phyloP scores from a whole-genome alignment of 2,888 invertebrate species.

The Pristionchus entomophagus region DNA sequence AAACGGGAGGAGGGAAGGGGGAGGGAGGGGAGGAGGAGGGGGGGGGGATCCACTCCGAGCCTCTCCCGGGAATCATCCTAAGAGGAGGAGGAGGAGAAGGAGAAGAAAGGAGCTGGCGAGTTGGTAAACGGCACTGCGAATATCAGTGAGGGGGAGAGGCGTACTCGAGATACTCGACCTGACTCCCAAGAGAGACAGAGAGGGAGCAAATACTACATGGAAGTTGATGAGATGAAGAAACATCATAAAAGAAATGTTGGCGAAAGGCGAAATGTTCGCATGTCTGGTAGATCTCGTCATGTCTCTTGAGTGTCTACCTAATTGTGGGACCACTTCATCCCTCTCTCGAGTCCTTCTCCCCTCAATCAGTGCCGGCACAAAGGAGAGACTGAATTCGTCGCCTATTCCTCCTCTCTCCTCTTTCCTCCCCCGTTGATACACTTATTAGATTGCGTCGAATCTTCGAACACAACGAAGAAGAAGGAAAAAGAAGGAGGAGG shows the following conservation, averaged over 20 bases:
- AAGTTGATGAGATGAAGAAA: not conserved
- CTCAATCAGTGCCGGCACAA: slow-evolving; percentile 35
- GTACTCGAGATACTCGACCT: not conserved
- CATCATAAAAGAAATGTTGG: too few relatives aligned
- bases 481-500: not conserved
- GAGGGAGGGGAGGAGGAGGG: not conserved
- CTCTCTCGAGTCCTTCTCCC: not conserved
- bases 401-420: not conserved
- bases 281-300: too few relatives aligned
- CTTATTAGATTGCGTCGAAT: slow-evolving; percentile 22
- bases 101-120: not conserved
- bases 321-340: slow-evolving; percentile 16
- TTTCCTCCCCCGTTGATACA: slow-evolving; percentile 13
- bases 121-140: not conserved
- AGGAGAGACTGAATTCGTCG: not conserved
- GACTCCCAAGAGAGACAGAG: not conserved
- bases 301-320: not conserved
- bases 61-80: slow-evolving; percentile 30
- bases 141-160: not conserved
- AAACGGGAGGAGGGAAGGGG: not conserved
- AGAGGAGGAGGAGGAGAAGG: not conserved
- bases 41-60: not conserved
- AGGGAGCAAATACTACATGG: not conserved
- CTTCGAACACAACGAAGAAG: not conserved
- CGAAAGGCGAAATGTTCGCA: too few relatives aligned